Base-by-base conservation (phyloP, 2,797 vertebrate species). In the Emys orbicularis region DNA sequence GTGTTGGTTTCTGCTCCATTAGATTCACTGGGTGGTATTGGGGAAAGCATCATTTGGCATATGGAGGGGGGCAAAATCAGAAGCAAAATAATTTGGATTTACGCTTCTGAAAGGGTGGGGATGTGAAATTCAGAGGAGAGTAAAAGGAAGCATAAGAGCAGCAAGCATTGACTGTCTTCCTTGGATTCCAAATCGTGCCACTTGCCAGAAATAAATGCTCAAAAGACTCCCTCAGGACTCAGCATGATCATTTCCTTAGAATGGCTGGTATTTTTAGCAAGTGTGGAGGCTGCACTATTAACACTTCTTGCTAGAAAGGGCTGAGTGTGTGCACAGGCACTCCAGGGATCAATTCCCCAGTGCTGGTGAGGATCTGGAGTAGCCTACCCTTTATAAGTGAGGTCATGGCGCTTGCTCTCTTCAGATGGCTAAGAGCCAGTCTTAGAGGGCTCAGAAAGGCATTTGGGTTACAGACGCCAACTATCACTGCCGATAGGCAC, bases 101-200 rank as follows among this genome's bases (percentile, higher is more conserved):
- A 93, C 91, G 68, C 10, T 93, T 96, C 90, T 54, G 56, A 94
- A 89, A 94, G 88, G 54, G 74, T 84, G 76, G 79, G 54, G 92
- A 94, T 61, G 41, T 44, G 52, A 89, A 94, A 95, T 81, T 83
- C 90, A 74, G n/a, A 65, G 86, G 90, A 74, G 91, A 44, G 31
- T 37, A 95, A 93, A 83, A 90, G 91, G 94, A 37, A 57, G 11
- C 81, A n/a, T 81, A 92, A 89, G 91, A 90, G 90, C 6, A 21
- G 89, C 94, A 87, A 44, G 72, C 86, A 77, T 49, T 81, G 65
- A 68, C 52, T 72, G 59, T 87, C 87, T 96, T 81, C 96, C 83
- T 91, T 77, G 83, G 83, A 0, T 77, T 92, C 91, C 74, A 90
- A 80, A 85, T 81, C 56, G 16, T 80, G 68, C 90, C 82, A 87